Evolutionary conservation across 2,113 vertebrate species (phyloP).

Genomic region (Cololabis saira): DNA sequence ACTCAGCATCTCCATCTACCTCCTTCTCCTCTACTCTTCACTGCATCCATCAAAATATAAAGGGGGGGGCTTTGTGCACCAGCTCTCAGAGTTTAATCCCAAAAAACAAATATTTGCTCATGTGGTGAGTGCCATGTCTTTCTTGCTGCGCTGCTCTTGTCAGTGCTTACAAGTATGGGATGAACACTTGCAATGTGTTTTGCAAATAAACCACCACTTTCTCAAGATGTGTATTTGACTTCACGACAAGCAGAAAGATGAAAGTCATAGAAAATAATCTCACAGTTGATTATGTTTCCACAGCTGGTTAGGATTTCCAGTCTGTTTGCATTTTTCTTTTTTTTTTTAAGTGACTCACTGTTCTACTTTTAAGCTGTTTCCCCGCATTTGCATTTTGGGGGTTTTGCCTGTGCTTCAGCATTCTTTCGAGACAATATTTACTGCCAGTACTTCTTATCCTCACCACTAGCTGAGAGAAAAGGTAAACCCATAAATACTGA

Average conservation of each 20-base stretch:
- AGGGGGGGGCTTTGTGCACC: neutral
- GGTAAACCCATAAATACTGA: neutral
- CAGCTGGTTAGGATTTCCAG: slow-evolving; percentile 28
- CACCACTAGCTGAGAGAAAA: neutral
- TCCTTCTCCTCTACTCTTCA: neutral
- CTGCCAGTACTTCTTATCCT: neutral
- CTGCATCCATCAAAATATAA: neutral
- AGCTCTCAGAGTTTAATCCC: slow-evolving; percentile 10
- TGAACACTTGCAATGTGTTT: slow-evolving; percentile 3
- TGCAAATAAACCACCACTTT: slow-evolving; percentile 25
- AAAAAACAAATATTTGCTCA: slow-evolving; percentile 25
- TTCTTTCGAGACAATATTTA: neutral
- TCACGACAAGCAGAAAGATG: slow-evolving; percentile 9
- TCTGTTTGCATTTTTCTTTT: neutral
- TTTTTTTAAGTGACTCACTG: neutral
- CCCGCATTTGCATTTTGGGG: neutral
- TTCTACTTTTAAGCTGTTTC: neutral
- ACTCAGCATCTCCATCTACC: neutral
- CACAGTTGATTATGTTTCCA: slow-evolving; percentile 22
- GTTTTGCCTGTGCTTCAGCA: neutral
- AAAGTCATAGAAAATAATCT: slow-evolving; percentile 16
- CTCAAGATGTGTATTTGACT: slow-evolving; percentile 5
- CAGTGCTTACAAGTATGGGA: neutral
- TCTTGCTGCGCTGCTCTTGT: slow-evolving; percentile 7
- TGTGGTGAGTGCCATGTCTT: slow-evolving; percentile 2